Conservation (phyloP, 2,797 vertebrate genomes). For the Ciconia nigra region DNA sequence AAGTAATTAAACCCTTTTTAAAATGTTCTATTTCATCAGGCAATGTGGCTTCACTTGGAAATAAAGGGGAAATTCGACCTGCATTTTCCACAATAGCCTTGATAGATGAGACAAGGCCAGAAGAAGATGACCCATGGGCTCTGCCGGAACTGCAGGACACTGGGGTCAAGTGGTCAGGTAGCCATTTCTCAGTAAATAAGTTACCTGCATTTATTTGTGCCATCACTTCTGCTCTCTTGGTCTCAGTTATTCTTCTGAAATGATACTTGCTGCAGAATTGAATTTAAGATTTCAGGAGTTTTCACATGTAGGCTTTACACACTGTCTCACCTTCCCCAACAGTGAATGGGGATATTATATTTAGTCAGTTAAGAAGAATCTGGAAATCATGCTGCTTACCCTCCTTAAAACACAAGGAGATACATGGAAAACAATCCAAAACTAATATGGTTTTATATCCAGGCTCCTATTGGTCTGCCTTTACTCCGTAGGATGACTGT, state of each 20-base stretch:
- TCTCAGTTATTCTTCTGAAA: neutral
- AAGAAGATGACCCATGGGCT: slow-evolving; percentile 83
- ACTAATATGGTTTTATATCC: neutral
- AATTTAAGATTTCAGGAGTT: neutral
- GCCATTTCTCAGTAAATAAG: neutral
- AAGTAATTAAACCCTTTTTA: neutral
- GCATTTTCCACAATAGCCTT: slow-evolving; percentile 82
- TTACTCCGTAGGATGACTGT: neutral
- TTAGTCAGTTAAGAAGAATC: neutral
- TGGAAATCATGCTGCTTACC: neutral
- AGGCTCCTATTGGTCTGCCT: neutral
- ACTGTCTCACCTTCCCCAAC: neutral
- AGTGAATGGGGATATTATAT: neutral
- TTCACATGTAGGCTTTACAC: neutral
- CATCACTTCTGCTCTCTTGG: neutral
- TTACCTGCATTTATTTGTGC: neutral
- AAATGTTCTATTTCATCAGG: slow-evolving; percentile 34
- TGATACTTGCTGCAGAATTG: neutral
- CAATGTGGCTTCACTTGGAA: neutral
- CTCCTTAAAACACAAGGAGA: neutral
- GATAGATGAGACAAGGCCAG: slow-evolving; percentile 63
- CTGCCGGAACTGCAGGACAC: slow-evolving; percentile 83
- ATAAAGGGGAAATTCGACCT: slow-evolving; percentile 74
- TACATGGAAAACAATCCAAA: neutral
- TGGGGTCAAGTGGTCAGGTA: slow-evolving; percentile 93